These are phyloP conservation scores for Carettochelys insculpta DNA, from an alignment of 2,113 vertebrate genomes.

Conservation along the genomic window DNA sequence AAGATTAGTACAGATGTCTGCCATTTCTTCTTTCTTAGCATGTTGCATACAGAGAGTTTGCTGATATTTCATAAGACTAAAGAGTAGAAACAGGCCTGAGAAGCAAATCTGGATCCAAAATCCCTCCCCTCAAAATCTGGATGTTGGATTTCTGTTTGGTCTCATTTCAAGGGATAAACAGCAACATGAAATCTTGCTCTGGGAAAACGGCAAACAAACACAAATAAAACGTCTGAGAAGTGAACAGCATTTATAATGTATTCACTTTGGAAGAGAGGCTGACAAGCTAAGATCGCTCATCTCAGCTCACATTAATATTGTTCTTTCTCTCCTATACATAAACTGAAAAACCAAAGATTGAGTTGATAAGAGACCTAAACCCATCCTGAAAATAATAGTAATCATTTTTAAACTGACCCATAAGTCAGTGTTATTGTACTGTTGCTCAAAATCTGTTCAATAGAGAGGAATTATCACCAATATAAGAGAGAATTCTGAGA, in stretches of 20 bases:
- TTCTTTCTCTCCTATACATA: background rate
- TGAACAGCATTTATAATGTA: background rate
- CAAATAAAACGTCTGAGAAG: background rate
- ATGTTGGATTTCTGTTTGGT: background rate
- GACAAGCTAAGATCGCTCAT: background rate
- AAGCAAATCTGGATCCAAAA: background rate
- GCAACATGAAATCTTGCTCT: background rate
- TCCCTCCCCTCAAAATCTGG: background rate
- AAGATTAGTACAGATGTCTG: conserved; percentile 28
- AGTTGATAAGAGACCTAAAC: background rate
- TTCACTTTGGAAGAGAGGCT: background rate
- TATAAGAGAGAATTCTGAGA: background rate
- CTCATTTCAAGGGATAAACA: background rate
- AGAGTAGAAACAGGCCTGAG: background rate
- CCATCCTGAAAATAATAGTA: background rate
- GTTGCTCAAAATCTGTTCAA: background rate
- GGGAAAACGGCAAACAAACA: background rate
- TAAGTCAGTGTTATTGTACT: rapidly evolving
- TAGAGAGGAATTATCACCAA: background rate
- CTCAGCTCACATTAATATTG: background rate
- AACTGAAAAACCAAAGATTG: background rate
- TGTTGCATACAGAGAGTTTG: background rate
- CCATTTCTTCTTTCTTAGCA: background rate
- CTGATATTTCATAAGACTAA: background rate
- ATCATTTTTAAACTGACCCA: background rate